A percentile compares a stretch with the other conserved stretches of the same genome.
phyloP scores from a whole-genome alignment of 64 coral and sea anemone species.

The Dendronephthya gigantea region DNA sequence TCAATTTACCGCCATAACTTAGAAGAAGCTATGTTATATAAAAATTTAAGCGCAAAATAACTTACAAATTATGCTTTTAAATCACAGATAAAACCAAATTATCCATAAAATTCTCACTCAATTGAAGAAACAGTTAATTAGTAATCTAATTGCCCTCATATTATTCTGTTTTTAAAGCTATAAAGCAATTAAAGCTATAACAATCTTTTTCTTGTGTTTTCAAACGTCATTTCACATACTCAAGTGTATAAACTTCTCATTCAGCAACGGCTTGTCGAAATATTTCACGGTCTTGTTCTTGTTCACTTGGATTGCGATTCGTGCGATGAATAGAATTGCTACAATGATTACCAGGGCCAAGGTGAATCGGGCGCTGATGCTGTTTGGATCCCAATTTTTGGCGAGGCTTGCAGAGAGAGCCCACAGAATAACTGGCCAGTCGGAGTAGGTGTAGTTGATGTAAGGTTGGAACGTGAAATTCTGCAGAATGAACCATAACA shows the following conservation, averaged over 20 bases:
- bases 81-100: too few relatives aligned
- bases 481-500: slow-evolving; percentile 50
- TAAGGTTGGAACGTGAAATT: slow-evolving; percentile 2
- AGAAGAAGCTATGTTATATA: too few relatives aligned
- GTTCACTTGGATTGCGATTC: background rate
- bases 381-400: slow-evolving; percentile 5
- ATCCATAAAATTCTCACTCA: too few relatives aligned
- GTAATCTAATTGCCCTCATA: too few relatives aligned
- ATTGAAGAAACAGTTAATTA: too few relatives aligned
- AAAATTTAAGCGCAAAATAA: too few relatives aligned
- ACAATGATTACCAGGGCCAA: background rate
- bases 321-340: background rate
- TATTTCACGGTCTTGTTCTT: background rate
- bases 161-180: background rate
- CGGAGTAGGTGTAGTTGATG: background rate
- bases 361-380: background rate
- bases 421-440: background rate
- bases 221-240: background rate
- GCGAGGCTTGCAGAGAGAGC: background rate
- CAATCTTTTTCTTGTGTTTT: background rate
- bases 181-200: background rate
- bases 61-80: too few relatives aligned
- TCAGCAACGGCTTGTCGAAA: background rate
- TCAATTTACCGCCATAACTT: too few relatives aligned
- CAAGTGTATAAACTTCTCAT: background rate